A percentile compares a stretch with the other conserved stretches of the same genome.
Evolutionary conservation across 2,797 vertebrate species (phyloP).

Genomic region (Anas acuta): DNA sequence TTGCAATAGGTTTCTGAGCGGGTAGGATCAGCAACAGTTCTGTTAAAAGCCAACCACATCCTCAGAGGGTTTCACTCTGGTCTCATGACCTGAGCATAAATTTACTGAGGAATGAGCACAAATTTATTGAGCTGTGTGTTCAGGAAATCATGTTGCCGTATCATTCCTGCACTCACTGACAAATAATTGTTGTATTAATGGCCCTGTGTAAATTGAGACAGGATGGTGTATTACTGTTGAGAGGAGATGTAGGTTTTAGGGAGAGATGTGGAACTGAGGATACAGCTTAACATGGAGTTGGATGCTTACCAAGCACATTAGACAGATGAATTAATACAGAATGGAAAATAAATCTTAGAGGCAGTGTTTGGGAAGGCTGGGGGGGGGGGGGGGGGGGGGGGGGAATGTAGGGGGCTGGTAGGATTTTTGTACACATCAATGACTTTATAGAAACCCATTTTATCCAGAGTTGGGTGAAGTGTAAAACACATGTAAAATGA

Average conservation of each 20-base stretch:
- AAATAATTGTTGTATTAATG: neutral
- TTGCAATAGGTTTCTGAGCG: neutral
- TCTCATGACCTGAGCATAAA: neutral
- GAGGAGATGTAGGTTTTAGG: neutral
- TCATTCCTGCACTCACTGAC: neutral
- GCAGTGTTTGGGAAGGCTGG: neutral
- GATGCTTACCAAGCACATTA: neutral
- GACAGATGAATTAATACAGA: neutral
- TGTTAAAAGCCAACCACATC: neutral
- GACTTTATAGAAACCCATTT: neutral
- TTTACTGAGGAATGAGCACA: neutral
- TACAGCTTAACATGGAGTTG: neutral
- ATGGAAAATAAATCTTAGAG: neutral
- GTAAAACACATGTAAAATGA: neutral
- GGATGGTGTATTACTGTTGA: neutral
- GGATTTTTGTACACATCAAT: neutral
- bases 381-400: too few relatives aligned
- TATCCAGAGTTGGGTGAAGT: neutral
- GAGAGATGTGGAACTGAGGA: neutral
- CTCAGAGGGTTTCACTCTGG: neutral
- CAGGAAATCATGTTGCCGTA: neutral
- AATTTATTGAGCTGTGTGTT: neutral
- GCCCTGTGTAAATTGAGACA: neutral
- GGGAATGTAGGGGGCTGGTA: neutral
- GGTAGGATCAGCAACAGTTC: neutral